phyloP scores from a whole-genome alignment of 2,113 vertebrate species.

The Hirundichthys speculiger region DNA sequence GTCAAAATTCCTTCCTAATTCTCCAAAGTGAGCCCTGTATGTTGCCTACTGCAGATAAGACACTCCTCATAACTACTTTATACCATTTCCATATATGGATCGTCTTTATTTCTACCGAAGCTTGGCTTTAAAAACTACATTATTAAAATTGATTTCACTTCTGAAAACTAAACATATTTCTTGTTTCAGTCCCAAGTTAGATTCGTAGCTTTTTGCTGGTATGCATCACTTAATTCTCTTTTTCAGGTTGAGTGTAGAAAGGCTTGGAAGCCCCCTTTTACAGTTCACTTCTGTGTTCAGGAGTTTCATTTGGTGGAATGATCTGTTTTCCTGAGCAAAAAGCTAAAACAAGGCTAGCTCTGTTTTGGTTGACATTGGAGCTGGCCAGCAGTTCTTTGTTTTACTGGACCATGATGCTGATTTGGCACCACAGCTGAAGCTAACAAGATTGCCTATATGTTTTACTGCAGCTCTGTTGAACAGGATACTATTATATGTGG shows the following conservation, averaged over 20 bases:
- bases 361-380: conserved; percentile 56
- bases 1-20: too few species aligned
- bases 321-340: conserved; percentile 35
- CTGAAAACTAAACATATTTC: neutral
- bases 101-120: too few species aligned
- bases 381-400: conserved; percentile 57
- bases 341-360: conserved; percentile 57
- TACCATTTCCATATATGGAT: too few species aligned
- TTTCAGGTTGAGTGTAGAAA: neutral
- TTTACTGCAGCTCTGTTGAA: conserved; percentile 35
- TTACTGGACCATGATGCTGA: conserved; percentile 50
- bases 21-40: too few species aligned
- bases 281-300: conserved; percentile 17
- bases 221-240: neutral
- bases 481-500: conserved; percentile 20
- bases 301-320: conserved; percentile 30
- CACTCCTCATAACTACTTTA: too few species aligned
- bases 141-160: neutral
- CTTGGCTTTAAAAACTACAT: too few species aligned
- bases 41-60: too few species aligned
- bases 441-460: conserved; percentile 32
- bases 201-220: neutral
- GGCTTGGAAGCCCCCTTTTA: conserved; percentile 14
- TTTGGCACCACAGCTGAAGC: conserved; percentile 53
- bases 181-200: neutral